These are phyloP conservation scores for Antheraea assamensis DNA, from an alignment of 2,888 invertebrate genomes.

Conservation along the genomic window DNA sequence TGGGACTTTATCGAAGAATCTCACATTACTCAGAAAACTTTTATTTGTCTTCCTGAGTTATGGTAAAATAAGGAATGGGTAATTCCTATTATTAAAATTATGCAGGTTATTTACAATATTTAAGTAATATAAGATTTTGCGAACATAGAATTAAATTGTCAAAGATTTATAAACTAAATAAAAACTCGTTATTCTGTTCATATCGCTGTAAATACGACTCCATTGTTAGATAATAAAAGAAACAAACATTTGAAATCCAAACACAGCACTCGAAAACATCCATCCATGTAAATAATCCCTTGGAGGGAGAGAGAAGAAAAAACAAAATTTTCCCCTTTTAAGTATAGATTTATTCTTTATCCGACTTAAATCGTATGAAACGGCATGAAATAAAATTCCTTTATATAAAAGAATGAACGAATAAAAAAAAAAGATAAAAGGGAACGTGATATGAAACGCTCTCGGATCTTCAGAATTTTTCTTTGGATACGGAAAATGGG, in stretches of 20 bases:
- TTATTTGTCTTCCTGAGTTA: too few relatives aligned
- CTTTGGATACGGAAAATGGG: slow-evolving; percentile 48
- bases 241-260: slow-evolving; percentile 5
- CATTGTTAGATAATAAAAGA: background rate
- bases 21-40: too few relatives aligned
- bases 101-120: background rate
- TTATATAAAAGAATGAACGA: slow-evolving; percentile 45
- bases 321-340: slow-evolving; percentile 14
- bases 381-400: slow-evolving; percentile 49
- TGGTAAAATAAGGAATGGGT: too few relatives aligned
- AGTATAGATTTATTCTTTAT: slow-evolving; percentile 31
- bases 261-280: background rate
- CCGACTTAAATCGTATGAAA: slow-evolving; percentile 41
- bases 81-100: too few relatives aligned
- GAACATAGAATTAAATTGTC: background rate
- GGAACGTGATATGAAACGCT: slow-evolving; percentile 57
- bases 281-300: slow-evolving; percentile 11
- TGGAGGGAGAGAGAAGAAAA: slow-evolving; percentile 1
- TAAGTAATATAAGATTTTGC: background rate
- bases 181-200: background rate
- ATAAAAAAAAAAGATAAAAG: slow-evolving; percentile 59
- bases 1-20: too few relatives aligned
- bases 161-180: background rate
- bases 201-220: background rate
- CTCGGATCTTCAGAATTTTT: slow-evolving; percentile 48